Evolutionary conservation across 2,797 vertebrate species (phyloP).

Genomic region (Monodelphis domestica): DNA sequence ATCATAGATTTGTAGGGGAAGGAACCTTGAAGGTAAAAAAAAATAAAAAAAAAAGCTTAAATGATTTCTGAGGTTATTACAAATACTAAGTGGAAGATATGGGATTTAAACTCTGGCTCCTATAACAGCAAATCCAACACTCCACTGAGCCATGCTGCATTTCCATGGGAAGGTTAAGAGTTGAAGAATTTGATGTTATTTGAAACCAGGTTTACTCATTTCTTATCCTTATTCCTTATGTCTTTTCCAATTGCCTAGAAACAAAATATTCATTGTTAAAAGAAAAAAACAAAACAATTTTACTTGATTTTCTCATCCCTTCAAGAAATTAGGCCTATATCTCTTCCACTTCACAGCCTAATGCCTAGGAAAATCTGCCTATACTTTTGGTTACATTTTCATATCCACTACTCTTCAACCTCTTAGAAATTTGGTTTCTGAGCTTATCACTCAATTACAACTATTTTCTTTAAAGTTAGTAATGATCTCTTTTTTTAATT

Average conservation of each 20-base stretch:
- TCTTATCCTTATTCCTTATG: background rate
- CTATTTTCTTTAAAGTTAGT: background rate
- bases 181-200: background rate
- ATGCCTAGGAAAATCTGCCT: background rate
- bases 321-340: background rate
- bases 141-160: background rate
- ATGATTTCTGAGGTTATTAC: background rate
- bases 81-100: background rate
- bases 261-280: background rate
- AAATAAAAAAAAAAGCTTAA: too few relatives aligned
- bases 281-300: background rate
- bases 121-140: background rate
- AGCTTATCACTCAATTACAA: background rate
- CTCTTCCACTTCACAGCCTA: background rate
- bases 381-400: background rate
- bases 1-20: background rate
- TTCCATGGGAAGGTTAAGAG: background rate
- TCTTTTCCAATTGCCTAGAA: background rate
- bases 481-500: too few relatives aligned
- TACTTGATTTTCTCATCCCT: background rate
- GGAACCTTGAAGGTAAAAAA: background rate
- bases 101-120: background rate
- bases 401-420: background rate
- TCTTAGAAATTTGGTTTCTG: background rate
- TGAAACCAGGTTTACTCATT: background rate